Evolutionary conservation across 2,888 invertebrate genomes (phyloP), one percentile per base, ranked within the genome.

Genomic region (Eucera pruinosa): DNA sequence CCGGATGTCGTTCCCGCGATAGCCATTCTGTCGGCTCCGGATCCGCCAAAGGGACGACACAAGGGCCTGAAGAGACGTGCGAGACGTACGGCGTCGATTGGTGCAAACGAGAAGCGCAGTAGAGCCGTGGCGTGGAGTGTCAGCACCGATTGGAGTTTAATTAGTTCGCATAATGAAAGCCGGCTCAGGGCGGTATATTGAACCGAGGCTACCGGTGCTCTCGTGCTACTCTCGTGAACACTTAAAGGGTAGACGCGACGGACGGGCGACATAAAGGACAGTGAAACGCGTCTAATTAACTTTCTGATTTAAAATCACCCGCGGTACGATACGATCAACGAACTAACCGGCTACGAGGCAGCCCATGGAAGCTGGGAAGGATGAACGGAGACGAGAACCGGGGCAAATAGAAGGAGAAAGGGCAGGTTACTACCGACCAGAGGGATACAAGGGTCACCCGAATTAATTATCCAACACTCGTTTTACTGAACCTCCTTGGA

Each of bases 231-330:
- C 47, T 41, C 64, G 75, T 23, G 57, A 64, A 52, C 50, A 57
- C 48, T 47, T 64, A 83, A 77, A 77, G 67, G 65, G 55, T 72
- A 70, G 43, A 70, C 55, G 66, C 69, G 79, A 82, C 77, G 72
- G 67, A 80, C 78, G 75, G 68, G 64, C 85, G 85, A 86, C 82
- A 81, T 81, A 85, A 86, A 82, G 82, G 84, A 89, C 88, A 87
- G 86, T 82, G 86, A 88, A 87, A 86, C 88, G 86, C 88, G 88
- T 88, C 89, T 90, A 90, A 90, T 90, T 90, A 90, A 90, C 89
- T 89, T 89, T 90, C 89, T 87, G 89, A 90, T 90, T 90, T 89
- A 87, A 90, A 90, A 88, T 90, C 88, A 88, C 84, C 87, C 87
- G 87, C 86, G 80, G 76, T 79, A 83, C 81, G 89, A 89, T 89